Base-by-base conservation (phyloP, 2,888 invertebrate genomes). In the Drosophila rellima region DNA sequence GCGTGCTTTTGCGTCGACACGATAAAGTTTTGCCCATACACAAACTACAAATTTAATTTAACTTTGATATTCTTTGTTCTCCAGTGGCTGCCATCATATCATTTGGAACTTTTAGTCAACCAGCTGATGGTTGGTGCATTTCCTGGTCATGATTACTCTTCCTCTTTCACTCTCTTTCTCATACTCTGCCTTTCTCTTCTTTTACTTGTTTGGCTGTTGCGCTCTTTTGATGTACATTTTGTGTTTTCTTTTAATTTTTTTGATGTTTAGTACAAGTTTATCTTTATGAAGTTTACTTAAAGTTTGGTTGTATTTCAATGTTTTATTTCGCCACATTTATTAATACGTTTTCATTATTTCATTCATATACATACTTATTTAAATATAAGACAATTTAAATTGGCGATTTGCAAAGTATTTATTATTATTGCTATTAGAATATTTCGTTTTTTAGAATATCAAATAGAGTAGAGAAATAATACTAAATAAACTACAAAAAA, bases 1-100 rank as follows among this genome's bases (percentile, higher is more conserved):
- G 42, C 48, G 44, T 11, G 11, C 20, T 29, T 13, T 20, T 37
- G 20, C 18, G 50, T 18, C 52, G 62, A 78, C 82, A 54, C 40
- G 90, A 86, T 82, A 90, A 92, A 92, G 87, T 92, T 92, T 91
- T 82, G 79, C 80, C 57, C 78, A 90, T 88, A 87, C 77, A 90
- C 78, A 90, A 91, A 92, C 91, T 92, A 87, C 90, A 91, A 76
- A 92, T 91, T 92, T 92, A 91, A 92, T 92, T 92, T 91, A 92
- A 91, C 88, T 92, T 92, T 92, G 87, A 90, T 90, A 88, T 90
- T 88, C 87, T 88, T 87, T 89, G 88, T 84, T 78, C 78, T 68
- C 76, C 64, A 71, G 71, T 76, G 76, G 61, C 67, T 57, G 76
- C 72, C 75, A 64, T 75, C 75, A 75, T 71, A 75, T 75, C 67